phyloP scores from a whole-genome alignment of 1,140 invertebrate species.

The Capitella teleta region DNA sequence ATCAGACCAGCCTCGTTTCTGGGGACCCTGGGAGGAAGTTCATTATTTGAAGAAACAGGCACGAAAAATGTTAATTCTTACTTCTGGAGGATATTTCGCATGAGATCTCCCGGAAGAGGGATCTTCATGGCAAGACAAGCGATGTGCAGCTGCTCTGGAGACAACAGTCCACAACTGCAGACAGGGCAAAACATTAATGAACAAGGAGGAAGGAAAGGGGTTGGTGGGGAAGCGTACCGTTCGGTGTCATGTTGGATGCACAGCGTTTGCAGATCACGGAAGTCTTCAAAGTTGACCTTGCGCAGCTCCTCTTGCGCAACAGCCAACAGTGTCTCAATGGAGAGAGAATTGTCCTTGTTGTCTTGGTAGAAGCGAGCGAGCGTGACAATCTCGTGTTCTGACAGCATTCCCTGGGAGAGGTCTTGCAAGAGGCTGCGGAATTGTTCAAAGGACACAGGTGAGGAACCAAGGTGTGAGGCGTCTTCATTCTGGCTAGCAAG shows the following conservation, averaged over 20 bases:
- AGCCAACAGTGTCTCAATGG: conserved; percentile 20
- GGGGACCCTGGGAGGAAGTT: conserved; percentile 14
- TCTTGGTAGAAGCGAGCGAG: conserved; percentile 22
- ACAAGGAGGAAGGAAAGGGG: background rate
- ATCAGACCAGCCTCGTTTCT: conserved; percentile 21
- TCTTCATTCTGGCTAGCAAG: conserved; percentile 25
- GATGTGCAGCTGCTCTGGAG: background rate
- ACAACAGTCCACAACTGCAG: background rate
- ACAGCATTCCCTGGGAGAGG: conserved; percentile 18
- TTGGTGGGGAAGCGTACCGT: conserved; percentile 17
- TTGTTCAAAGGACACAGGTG: conserved; percentile 21
- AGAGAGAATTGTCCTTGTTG: conserved; percentile 20
- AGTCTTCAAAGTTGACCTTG: conserved; percentile 37
- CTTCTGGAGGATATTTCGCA: background rate
- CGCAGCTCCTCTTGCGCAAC: conserved; percentile 36
- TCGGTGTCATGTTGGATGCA: conserved; percentile 23
- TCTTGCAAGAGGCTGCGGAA: conserved; percentile 18
- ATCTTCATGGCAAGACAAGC: background rate
- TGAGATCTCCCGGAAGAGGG: background rate
- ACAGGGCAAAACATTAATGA: background rate
- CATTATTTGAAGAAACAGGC: background rate
- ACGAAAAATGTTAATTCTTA: background rate
- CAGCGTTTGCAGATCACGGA: conserved; percentile 24
- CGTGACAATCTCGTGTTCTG: conserved; percentile 37
- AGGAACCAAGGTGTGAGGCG: conserved; percentile 23